phyloP scores from a whole-genome alignment of 2,888 invertebrate genomes.

The Orchesellides sinensis region DNA sequence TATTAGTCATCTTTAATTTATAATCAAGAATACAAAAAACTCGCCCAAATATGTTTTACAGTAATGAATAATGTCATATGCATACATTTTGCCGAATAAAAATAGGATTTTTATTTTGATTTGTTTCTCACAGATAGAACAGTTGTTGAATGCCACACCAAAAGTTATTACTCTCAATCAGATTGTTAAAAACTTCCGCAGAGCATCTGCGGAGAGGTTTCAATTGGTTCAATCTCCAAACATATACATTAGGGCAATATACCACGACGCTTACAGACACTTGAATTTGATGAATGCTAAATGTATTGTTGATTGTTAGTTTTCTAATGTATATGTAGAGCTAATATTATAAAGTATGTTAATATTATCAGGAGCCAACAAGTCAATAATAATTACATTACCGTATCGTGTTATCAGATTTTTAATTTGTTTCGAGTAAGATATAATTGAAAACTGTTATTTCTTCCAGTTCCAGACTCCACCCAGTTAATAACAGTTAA shows the following conservation, averaged over 20 bases:
- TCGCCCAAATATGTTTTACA: neutral
- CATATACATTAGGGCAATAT: conserved; percentile 57
- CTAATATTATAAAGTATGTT: neutral
- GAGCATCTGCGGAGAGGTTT: neutral
- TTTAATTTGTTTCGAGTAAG: neutral
- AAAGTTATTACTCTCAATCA: no score
- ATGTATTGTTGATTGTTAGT: conserved; percentile 3
- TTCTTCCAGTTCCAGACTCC: conserved; percentile 57
- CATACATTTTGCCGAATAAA: no score
- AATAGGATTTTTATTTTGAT: no score
- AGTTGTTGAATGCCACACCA: no score
- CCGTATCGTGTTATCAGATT: neutral
- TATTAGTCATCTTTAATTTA: neutral
- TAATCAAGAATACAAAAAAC: neutral
- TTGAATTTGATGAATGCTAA: conserved; percentile 38
- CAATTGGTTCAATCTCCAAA: conserved; percentile 56
- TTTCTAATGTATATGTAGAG: conserved; percentile 16
- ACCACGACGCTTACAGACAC: conserved; percentile 56
- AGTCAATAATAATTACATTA: conserved; percentile 8
- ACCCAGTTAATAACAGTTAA: conserved; percentile 28
- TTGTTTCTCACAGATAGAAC: no score
- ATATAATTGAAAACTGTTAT: neutral
- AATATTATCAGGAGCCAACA: conserved; percentile 6
- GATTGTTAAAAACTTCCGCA: neutral
- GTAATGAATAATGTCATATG: neutral